Conservation (phyloP, 2,888 invertebrate species). For the Caenorhabditis wallacei region DNA sequence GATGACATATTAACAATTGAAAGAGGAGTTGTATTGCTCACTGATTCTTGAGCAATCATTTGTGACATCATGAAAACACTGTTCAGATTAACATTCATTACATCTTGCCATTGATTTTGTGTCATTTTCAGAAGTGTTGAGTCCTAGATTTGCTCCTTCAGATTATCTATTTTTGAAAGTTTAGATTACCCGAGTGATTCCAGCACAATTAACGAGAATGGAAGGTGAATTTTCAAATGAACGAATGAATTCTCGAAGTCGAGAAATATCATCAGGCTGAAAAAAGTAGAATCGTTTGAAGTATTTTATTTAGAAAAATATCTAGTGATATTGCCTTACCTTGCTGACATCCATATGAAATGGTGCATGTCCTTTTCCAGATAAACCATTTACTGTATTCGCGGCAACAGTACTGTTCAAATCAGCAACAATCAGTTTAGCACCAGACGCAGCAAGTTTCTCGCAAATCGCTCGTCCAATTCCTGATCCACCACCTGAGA, state of each 20-base stretch:
- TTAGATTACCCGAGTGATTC: constrained; percentile 72
- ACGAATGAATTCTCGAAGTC: constrained; percentile 85
- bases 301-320: no score
- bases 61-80: constrained; percentile 87
- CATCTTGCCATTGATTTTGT: constrained; percentile 88
- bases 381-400: constrained; percentile 87
- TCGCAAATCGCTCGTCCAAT: constrained; percentile 92
- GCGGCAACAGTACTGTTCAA: constrained; percentile 87
- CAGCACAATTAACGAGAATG: constrained; percentile 89
- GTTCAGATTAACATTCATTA: constrained; percentile 92
- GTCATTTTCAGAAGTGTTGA: constrained; percentile 91
- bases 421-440: constrained; percentile 91
- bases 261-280: constrained; percentile 50
- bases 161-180: background rate
- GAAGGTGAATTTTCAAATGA: constrained; percentile 85
- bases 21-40: constrained; percentile 86
- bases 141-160: constrained; percentile 85
- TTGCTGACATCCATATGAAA: constrained; percentile 69
- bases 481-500: constrained; percentile 92
- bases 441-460: constrained; percentile 90
- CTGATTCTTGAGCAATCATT: constrained; percentile 89
- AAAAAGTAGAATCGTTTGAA: background rate
- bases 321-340: constrained; percentile 8
- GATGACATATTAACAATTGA: constrained; percentile 91
- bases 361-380: constrained; percentile 41